Evolutionary conservation across 2,888 invertebrate species (phyloP).

Genomic region (Acheta domesticus): DNA sequence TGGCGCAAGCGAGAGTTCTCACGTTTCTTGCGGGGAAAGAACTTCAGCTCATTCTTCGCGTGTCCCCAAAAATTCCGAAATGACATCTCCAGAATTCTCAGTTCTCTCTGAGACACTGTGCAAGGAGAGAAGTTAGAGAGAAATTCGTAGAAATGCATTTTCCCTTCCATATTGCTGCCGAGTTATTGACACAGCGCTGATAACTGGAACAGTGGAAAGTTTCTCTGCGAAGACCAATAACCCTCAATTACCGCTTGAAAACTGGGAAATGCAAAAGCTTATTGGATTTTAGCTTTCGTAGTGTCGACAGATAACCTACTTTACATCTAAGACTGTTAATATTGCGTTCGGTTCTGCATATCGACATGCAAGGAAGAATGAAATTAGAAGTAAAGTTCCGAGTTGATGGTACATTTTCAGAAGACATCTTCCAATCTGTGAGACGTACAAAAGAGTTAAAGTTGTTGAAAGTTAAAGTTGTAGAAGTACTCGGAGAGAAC

Average conservation of each 20-base stretch:
- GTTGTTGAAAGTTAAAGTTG: no score
- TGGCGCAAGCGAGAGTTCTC: no score
- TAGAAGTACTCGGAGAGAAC: no score
- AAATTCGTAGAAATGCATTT: background rate
- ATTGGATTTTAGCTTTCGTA: background rate
- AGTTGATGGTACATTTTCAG: no score
- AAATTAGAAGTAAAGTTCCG: no score
- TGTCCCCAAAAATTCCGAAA: background rate
- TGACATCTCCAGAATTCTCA: background rate
- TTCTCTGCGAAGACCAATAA: background rate
- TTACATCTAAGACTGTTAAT: background rate
- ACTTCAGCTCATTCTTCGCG: background rate
- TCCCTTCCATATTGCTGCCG: background rate
- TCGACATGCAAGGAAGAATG: background rate
- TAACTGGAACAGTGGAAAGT: background rate
- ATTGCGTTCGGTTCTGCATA: background rate
- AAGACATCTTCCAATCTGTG: no score
- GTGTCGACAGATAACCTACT: background rate
- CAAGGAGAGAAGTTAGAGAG: background rate
- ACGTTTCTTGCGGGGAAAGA: background rate
- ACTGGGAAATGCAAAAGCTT: background rate
- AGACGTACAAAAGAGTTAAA: no score
- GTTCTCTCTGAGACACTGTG: background rate
- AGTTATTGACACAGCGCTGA: background rate
- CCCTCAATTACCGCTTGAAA: background rate